A percentile compares a stretch with the other conserved stretches of the same genome.
Conservation (phyloP, 2,113 vertebrate genomes). For the Notothenia coriiceps region DNA sequence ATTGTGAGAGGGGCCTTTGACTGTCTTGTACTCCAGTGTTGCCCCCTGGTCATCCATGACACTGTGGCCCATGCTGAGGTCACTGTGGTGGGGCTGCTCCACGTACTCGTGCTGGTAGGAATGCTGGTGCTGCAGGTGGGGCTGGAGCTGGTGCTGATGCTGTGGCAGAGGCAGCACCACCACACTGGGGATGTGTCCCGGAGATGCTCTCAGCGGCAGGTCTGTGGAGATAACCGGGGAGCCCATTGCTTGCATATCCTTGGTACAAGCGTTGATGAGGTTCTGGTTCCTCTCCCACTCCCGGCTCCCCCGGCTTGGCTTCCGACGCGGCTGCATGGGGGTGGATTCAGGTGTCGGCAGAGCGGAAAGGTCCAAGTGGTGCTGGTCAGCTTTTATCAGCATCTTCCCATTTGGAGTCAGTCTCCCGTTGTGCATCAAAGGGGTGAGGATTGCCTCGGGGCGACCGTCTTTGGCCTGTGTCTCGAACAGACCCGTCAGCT, state of each 20-base stretch:
- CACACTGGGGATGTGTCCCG: conserved; percentile 96
- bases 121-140: conserved; percentile 90
- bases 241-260: conserved; percentile 92
- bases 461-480: conserved; percentile 94
- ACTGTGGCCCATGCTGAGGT: conserved; percentile 83
- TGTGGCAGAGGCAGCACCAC: conserved; percentile 91
- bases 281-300: conserved; percentile 99
- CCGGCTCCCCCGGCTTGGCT: conserved; percentile 92
- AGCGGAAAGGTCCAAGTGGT: conserved; percentile 94
- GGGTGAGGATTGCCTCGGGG: conserved; percentile 93
- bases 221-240: conserved; percentile 94
- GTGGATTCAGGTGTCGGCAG: conserved; percentile 97
- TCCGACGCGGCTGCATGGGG: conserved; percentile 96
- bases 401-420: conserved; percentile 90
- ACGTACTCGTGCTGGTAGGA: conserved; percentile 96
- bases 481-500: conserved; percentile 95
- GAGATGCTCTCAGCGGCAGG: conserved; percentile 93
- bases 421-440: conserved; percentile 97
- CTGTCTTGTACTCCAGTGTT: conserved; percentile 96
- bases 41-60: conserved; percentile 93
- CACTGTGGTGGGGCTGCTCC: conserved; percentile 92
- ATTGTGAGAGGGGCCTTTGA: conserved; percentile 92
- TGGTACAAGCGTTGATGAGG: conserved; percentile 96
- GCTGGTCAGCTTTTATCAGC: conserved; percentile 97
- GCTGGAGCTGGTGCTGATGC: conserved; percentile 89